Evolutionary conservation across 2,888 invertebrate genomes (phyloP).

Genomic region (Nesidiocoris tenuis): DNA sequence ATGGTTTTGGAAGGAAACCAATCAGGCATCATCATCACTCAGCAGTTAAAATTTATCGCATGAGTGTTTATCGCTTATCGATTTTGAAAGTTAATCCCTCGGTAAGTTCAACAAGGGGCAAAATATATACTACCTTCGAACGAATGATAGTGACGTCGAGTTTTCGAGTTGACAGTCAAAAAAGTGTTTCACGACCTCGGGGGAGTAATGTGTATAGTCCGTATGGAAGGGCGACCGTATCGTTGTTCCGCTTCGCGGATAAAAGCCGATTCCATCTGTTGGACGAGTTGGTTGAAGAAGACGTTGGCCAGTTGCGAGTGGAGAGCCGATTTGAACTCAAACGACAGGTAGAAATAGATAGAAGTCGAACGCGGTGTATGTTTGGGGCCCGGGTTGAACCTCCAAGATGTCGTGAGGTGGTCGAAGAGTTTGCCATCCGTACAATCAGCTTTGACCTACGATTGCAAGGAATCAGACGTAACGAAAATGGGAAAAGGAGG

Average conservation of each 20-base stretch:
- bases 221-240: conserved; percentile 69
- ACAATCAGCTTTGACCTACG: conserved; percentile 74
- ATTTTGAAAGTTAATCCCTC: too few species aligned
- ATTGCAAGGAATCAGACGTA: neutral
- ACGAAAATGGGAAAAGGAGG: neutral
- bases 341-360: conserved; percentile 84
- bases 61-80: too few species aligned
- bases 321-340: conserved; percentile 85
- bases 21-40: too few species aligned
- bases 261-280: conserved; percentile 94
- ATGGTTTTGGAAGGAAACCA: too few species aligned
- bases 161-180: too few species aligned
- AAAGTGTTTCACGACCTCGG: conserved; percentile 18
- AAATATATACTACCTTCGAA: too few species aligned
- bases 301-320: conserved; percentile 87
- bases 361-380: conserved; percentile 76
- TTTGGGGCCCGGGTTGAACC: conserved; percentile 84
- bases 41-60: too few species aligned
- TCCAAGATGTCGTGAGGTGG: conserved; percentile 86
- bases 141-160: too few species aligned
- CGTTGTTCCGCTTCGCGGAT: conserved; percentile 76
- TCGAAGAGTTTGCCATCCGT: conserved; percentile 85
- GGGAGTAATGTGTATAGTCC: conserved; percentile 29
- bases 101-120: too few species aligned
- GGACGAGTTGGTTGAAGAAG: conserved; percentile 94